Percentiles rank a stretch among this genome's conserved stretches.
phyloP scores from a whole-genome alignment of 1,140 invertebrate genomes.

The Mesaphorura yosii region DNA sequence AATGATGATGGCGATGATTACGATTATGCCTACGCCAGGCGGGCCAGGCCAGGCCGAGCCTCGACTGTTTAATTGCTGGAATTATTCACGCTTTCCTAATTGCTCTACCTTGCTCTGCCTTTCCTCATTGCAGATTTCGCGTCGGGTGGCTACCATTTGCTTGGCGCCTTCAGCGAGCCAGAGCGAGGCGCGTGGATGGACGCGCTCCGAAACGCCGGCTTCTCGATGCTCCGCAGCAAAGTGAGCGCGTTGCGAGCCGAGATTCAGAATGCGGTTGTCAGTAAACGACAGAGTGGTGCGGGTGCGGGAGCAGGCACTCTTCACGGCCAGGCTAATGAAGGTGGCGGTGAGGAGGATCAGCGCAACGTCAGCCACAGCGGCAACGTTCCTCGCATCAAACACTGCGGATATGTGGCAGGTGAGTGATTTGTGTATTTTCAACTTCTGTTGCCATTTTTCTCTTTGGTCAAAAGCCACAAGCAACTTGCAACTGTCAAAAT shows the following conservation, averaged over 20 bases:
- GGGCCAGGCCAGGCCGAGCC: too few relatives aligned
- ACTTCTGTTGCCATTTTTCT: not conserved
- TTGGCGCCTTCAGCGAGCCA: conserved; percentile 62
- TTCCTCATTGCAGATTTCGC: conserved; percentile 18
- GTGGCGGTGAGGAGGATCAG: not conserved
- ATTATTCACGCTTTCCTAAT: too few relatives aligned
- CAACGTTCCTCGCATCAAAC: conserved; percentile 6
- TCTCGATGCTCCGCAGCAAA: conserved; percentile 65
- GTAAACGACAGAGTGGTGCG: not conserved
- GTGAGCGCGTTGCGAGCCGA: conserved; percentile 51
- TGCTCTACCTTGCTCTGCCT: too few relatives aligned
- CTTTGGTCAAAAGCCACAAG: not conserved
- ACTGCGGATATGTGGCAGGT: conserved; percentile 27
- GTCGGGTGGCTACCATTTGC: conserved; percentile 55
- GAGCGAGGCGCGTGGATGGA: conserved; percentile 80
- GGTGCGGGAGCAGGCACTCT: not conserved
- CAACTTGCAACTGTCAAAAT: not conserved
- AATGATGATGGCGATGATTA: too few relatives aligned
- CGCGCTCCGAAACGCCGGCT: conserved; percentile 69
- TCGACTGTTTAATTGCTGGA: too few relatives aligned
- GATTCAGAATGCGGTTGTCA: conserved; percentile 8
- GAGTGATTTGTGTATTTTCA: conserved; percentile 1
- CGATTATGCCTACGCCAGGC: too few relatives aligned
- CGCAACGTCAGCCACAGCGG: not conserved
- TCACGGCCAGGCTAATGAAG: not conserved